Evolutionary conservation across 2,888 invertebrate species (phyloP).

Genomic region (Chrysotoxum bicinctum): DNA sequence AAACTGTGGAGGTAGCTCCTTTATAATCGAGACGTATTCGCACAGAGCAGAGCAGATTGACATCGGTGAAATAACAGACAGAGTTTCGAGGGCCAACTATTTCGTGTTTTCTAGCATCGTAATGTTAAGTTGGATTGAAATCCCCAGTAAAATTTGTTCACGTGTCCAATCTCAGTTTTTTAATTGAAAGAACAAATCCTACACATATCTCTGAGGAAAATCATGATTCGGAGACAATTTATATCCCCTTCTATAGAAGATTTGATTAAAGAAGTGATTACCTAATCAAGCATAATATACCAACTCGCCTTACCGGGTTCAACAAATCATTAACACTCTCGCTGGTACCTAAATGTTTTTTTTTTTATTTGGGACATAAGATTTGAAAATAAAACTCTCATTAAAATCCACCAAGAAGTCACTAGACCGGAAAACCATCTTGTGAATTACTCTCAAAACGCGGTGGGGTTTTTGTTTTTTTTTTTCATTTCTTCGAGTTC

Average conservation of each 20-base stretch:
- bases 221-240: background rate
- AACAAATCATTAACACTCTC: conserved; percentile 3
- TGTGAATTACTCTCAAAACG: conserved; percentile 51
- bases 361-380: conserved; percentile 13
- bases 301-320: conserved; percentile 21
- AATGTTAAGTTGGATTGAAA: too few relatives aligned
- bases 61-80: too few relatives aligned
- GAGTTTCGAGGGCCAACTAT: too few relatives aligned
- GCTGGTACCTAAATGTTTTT: conserved; percentile 2
- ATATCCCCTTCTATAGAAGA: background rate
- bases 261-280: conserved; percentile 34
- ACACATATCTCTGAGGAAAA: background rate
- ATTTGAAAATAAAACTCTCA: conserved; percentile 68
- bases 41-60: too few relatives aligned
- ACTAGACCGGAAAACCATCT: conserved; percentile 71
- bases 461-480: conserved; percentile 26
- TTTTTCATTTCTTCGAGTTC: background rate
- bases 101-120: too few relatives aligned
- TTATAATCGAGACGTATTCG: too few relatives aligned
- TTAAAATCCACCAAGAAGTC: conserved; percentile 55
- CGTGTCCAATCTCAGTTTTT: too few relatives aligned
- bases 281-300: conserved; percentile 13
- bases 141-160: too few relatives aligned
- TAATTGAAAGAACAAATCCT: background rate
- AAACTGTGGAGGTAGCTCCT: too few relatives aligned